phyloP scores from a whole-genome alignment of 2,888 invertebrate genomes.

The Rhagonycha lutea region DNA sequence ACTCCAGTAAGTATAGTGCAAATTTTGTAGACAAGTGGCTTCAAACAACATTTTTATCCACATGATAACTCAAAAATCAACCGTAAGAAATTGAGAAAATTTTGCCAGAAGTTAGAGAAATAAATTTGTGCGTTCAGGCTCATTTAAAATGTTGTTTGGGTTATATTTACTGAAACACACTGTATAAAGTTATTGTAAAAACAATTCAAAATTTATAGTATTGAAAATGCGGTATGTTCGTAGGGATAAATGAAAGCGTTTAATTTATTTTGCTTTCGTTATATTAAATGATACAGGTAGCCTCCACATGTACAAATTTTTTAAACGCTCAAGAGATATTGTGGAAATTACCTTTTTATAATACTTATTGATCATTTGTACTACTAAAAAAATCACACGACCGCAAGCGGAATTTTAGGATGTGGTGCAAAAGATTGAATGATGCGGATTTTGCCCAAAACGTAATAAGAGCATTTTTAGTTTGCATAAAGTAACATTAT shows the following conservation, averaged over 20 bases:
- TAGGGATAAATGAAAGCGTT: not conserved
- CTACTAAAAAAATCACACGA: slow-evolving; percentile 2
- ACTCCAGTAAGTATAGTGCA: not conserved
- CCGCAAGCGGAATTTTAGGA: not conserved
- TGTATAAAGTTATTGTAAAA: not conserved
- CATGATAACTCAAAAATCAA: too few relatives aligned
- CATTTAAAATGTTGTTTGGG: too few relatives aligned
- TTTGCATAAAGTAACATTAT: not conserved
- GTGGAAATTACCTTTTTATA: slow-evolving; percentile 20
- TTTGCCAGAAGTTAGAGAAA: too few relatives aligned
- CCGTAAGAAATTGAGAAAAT: too few relatives aligned
- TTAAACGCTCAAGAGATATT: slow-evolving; percentile 13
- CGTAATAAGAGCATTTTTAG: not conserved
- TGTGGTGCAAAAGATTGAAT: not conserved
- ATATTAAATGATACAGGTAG: not conserved
- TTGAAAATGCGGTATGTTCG: not conserved
- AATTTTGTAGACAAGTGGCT: not conserved
- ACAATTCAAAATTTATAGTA: not conserved
- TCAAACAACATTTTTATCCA: too few relatives aligned
- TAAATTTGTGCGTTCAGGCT: too few relatives aligned
- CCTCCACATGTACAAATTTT: not conserved
- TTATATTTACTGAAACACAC: not conserved
- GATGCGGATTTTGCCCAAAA: not conserved
- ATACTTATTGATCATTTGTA: slow-evolving; percentile 22
- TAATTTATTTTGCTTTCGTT: not conserved